Base-by-base conservation (phyloP, 2,113 vertebrate genomes). In the Periophthalmus modestus region DNA sequence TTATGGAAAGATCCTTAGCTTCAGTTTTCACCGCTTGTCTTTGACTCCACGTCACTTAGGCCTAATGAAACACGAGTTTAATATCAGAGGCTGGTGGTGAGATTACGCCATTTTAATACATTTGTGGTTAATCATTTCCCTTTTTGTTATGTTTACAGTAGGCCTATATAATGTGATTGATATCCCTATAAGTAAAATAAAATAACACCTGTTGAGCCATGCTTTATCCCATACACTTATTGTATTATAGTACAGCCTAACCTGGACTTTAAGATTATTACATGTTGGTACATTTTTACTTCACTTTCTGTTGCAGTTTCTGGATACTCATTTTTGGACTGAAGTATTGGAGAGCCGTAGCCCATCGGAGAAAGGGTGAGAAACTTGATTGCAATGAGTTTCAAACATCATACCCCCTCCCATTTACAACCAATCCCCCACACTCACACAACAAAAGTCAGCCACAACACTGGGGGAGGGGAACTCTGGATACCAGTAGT, bases 391-490 rank as follows among this genome's bases (percentile, higher is more conserved):
- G 84, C 89, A 88, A 85, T 88, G 87, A 81, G 86, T 89, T 91
- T 87, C 82, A 78, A 85, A 70, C 46, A 82, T 81, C 83, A 76
- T 74, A 68, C 43, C 50, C 85, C 77, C 86, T 84, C 87, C 90
- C 83, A 86, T 88, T 48, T 89, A 70, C 80, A 65, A 84, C 83
- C 83, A 39, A 58, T 70, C 69, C 87, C 80, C 70, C 72, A 81
- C 88, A 83, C 86, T 67, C 73, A 87, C 89, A 87, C 87, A 91
- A 91, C 91, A 91, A 92, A 91, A 92, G 90, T 92, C 89, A 91
- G 88, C 76, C 88, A 72, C 87, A 85, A 88, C 85, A 79, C 76
- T 85, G 85, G 92, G 92, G 92, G 91, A 91, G 90, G 92, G 92
- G 92, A 87, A 63, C 77, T 72, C 88, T 91, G 86, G 90, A 84